These are phyloP conservation scores for Matsumyia berberina DNA, from an alignment of 2,888 invertebrate species.

Conservation along the genomic window DNA sequence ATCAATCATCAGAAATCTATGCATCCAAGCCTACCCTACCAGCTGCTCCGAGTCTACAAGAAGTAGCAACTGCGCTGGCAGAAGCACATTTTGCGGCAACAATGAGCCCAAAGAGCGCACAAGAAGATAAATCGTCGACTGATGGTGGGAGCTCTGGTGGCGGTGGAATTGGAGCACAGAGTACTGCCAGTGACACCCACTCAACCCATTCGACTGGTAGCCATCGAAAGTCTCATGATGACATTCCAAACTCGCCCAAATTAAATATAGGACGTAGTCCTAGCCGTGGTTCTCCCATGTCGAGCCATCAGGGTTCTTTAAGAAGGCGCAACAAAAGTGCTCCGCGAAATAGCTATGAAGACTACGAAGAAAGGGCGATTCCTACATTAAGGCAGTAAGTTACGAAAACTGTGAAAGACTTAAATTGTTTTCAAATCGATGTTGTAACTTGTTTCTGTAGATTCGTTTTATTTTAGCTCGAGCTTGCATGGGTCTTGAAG, in stretches of 20 bases:
- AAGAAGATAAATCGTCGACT: slow-evolving; percentile 81
- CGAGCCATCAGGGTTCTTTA: slow-evolving; percentile 86
- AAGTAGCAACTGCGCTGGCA: slow-evolving; percentile 83
- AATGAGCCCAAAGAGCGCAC: slow-evolving; percentile 80
- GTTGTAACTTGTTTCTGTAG: slow-evolving; percentile 70
- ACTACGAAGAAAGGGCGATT: slow-evolving; percentile 93
- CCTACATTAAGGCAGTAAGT: slow-evolving; percentile 94
- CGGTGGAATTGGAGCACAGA: slow-evolving; percentile 62
- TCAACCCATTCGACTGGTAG: slow-evolving; percentile 77
- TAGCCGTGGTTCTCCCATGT: slow-evolving; percentile 85
- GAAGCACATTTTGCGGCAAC: slow-evolving; percentile 80
- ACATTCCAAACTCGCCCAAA: slow-evolving; percentile 83
- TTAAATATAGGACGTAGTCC: slow-evolving; percentile 81
- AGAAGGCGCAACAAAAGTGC: slow-evolving; percentile 89
- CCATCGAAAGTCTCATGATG: slow-evolving; percentile 82
- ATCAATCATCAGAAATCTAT: slow-evolving; percentile 82
- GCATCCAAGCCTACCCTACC: slow-evolving; percentile 83
- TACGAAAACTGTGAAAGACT: not conserved
- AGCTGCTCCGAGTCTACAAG: slow-evolving; percentile 83
- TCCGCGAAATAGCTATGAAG: slow-evolving; percentile 90
- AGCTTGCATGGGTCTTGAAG: slow-evolving; percentile 68
- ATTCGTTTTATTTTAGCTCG: slow-evolving; percentile 66
- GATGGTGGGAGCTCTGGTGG: slow-evolving; percentile 79
- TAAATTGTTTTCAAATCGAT: slow-evolving; percentile 37
- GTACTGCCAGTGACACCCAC: slow-evolving; percentile 76